These are phyloP conservation scores for Siphamia tubifer DNA, from an alignment of 2,113 vertebrate species.

Conservation along the genomic window DNA sequence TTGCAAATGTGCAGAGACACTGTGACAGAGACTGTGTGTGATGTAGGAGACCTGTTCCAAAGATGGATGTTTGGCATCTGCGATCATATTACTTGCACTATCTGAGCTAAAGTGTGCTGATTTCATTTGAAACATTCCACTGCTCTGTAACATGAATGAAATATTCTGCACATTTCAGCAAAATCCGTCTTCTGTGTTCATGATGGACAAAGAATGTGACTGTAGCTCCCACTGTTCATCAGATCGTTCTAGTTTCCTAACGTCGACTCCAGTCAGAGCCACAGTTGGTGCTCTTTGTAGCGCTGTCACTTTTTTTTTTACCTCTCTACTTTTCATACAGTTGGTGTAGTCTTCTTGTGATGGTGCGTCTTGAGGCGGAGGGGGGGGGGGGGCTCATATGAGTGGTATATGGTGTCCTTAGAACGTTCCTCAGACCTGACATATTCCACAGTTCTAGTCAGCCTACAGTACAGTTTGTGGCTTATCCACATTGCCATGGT, in stretches of 20 bases:
- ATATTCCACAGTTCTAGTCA: no score
- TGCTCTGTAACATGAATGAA: not conserved
- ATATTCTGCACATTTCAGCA: no score
- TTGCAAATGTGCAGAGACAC: not conserved
- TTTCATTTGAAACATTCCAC: not conserved
- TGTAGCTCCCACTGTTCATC: not conserved
- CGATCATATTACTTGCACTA: not conserved
- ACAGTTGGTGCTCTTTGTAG: not conserved
- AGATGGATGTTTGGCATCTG: not conserved
- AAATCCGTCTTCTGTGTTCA: no score
- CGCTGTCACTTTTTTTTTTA: not conserved
- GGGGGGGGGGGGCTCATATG: no score
- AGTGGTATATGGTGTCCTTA: no score
- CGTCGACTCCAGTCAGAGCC: not conserved
- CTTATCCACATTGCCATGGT: no score
- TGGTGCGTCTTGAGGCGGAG: no score
- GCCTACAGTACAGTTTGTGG: no score
- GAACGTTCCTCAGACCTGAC: no score
- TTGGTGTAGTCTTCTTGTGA: not conserved
- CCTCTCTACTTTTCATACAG: no score
- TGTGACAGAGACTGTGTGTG: no score
- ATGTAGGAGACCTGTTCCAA: not conserved
- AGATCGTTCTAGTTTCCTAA: not conserved
- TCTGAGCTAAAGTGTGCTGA: not conserved
- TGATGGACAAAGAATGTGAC: not conserved